Base-by-base conservation (phyloP, 2,113 vertebrate species). In the Grammomys surdaster region DNA sequence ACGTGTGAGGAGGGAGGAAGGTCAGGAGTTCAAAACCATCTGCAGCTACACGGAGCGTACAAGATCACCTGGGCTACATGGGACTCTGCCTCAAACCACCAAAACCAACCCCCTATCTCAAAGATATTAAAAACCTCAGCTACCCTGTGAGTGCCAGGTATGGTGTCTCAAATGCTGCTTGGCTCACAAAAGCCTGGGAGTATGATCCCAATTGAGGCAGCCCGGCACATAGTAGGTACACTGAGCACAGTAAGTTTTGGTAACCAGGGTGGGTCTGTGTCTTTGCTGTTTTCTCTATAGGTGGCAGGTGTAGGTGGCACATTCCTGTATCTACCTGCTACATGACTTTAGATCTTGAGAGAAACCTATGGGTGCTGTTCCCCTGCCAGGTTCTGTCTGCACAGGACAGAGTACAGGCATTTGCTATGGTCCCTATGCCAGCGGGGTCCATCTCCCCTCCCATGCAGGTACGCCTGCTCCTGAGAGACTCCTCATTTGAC, bases 151-250 rank as follows among this genome's bases (percentile, higher is more conserved):
- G 33, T 33, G 2, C 22, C 48, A 3, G 43, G 36, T 17, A 2
- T 5, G 51, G 40, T 2, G 2, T 40, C 75, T 31, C 51, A 40
- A 8, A 13, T 0, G 0, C 22, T 31, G 2, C n/a, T 12, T 58
- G 2, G 7, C 60, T 4, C 28, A 0, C 0, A 10, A 40, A 13
- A 56, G 43, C 51, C 11, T 3, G 24, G 24, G 3, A 7, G 0
- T 22, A 9, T 16, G 3, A 20, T 7, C 9, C 7, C 58, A 67
- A 4, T 46, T 48, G 28, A 1, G 60, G 82, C 10, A 14, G 17
- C 63, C 36, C 1, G 1, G 36, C 22, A 12, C 33, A 28, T 0
- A 4, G 1, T 28, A 63, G 60, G 69, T 36, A 3, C 28, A 36
- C 54, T 1, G 1, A 24, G 73, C 13, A 7, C 46, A 16, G 2